Base-by-base conservation (phyloP, 2,113 vertebrate genomes). In the Pollimyrus isidori region DNA sequence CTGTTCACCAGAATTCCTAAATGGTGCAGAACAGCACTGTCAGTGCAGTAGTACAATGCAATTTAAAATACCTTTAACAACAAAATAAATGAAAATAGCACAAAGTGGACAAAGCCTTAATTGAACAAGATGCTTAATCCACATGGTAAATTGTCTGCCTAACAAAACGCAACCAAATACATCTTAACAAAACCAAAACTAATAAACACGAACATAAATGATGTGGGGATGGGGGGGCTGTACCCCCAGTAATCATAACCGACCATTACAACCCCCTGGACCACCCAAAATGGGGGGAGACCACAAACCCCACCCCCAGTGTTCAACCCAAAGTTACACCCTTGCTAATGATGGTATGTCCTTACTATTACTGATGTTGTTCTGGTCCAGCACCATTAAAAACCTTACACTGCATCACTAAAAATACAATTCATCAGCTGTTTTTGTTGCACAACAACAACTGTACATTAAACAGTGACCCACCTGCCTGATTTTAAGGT, bases 401-500 rank as follows among this genome's bases (percentile, higher is more conserved):
- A 62, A 62, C 56, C 21, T n/a, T n/a, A 9, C 56, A 62, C 56
- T 62, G 23, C 2, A 62, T 62, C 56, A 62, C n/a, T 56, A 56
- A 56, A 21, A 17, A 17, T 53, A 21, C 53, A 7, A 69, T 30
- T 30, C 26, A 69, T 3, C 62, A 13, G 62, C 10, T 69, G 26
- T 76, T 76, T 76, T 39, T 39, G 69, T 35, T 30, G 17, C 73
- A 76, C 35, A 39, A 76, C 30, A 42, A 76, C 2, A 76, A 76
- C 13, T 19, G n/a, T 65, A 30, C 73, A 80, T 80, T 80, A 80
- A 85, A 85, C 48, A 48, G 19, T 6, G 7, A 46, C 88, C 17
- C 96, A 97, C 96, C 96, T 97, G 96, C 23, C 96, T 93, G 93
- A 97, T 96, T 94, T 97, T 97, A 91, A 97, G 96, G 92, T 97